These are phyloP conservation scores for Craseonycteris thonglongyai DNA, from an alignment of 2,113 vertebrate species.

Conservation along the genomic window DNA sequence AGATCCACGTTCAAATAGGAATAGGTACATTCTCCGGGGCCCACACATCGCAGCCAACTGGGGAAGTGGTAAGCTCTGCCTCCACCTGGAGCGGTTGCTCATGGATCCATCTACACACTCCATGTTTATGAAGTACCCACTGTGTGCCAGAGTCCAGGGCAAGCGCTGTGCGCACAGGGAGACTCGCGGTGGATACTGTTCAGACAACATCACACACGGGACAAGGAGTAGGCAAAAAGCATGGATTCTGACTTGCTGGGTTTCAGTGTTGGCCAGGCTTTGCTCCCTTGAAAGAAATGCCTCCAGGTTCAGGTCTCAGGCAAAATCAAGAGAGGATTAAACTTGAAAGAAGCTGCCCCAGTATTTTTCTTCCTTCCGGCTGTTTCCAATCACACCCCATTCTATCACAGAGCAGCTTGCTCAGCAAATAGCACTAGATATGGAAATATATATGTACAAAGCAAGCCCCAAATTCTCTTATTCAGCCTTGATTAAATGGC, in stretches of 20 bases:
- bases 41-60: background rate
- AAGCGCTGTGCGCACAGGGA: background rate
- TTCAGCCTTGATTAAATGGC: constrained; percentile 45
- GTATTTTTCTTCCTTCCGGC: background rate
- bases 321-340: background rate
- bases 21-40: background rate
- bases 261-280: background rate
- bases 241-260: background rate
- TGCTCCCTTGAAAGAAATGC: background rate
- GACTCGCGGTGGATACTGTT: background rate
- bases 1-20: background rate
- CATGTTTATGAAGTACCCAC: background rate
- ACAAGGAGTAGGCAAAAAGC: background rate
- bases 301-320: background rate
- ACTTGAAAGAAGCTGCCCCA: background rate
- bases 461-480: background rate
- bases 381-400: background rate
- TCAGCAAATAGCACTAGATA: background rate
- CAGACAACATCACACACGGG: background rate
- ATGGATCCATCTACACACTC: background rate
- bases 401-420: background rate
- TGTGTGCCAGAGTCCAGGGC: background rate
- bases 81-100: background rate
- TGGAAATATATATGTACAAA: background rate
- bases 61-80: background rate